phyloP scores from a whole-genome alignment of 2,113 vertebrate genomes.

The Actinemys pallida region DNA sequence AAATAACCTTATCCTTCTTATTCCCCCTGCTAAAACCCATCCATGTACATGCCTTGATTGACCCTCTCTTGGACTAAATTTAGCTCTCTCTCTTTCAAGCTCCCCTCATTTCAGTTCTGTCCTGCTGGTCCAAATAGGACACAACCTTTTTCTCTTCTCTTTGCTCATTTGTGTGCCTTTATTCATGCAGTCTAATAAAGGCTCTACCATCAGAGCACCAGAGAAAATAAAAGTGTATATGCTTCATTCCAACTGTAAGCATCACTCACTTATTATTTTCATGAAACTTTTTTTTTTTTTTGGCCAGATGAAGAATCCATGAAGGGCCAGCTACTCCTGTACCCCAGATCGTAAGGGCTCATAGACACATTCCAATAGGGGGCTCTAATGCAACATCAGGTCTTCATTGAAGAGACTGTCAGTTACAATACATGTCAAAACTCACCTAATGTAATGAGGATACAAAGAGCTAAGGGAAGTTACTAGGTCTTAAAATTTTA shows the following conservation, averaged over 20 bases:
- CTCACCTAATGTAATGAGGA: constrained; percentile 4
- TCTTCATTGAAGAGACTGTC: background rate
- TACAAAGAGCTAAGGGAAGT: background rate
- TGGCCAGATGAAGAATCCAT: background rate
- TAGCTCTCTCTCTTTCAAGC: background rate
- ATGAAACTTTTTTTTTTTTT: background rate
- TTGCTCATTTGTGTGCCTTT: background rate
- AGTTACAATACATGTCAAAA: constrained; percentile 3
- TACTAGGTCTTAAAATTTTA: background rate
- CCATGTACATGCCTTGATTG: background rate
- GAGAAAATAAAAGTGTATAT: background rate
- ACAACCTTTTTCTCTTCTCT: background rate
- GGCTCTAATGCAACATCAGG: background rate
- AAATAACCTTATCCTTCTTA: background rate
- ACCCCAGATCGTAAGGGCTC: background rate
- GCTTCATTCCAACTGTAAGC: background rate
- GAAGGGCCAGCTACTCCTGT: background rate
- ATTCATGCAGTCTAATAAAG: background rate
- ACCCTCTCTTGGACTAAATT: background rate
- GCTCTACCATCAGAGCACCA: background rate
- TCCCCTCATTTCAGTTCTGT: background rate
- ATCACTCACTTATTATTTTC: constrained; percentile 5
- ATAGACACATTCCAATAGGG: background rate
- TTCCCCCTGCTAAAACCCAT: background rate
- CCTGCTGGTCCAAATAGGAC: background rate